Evolutionary conservation across 2,113 vertebrate species (phyloP).

Genomic region (Eudyptes chrysolophus): DNA sequence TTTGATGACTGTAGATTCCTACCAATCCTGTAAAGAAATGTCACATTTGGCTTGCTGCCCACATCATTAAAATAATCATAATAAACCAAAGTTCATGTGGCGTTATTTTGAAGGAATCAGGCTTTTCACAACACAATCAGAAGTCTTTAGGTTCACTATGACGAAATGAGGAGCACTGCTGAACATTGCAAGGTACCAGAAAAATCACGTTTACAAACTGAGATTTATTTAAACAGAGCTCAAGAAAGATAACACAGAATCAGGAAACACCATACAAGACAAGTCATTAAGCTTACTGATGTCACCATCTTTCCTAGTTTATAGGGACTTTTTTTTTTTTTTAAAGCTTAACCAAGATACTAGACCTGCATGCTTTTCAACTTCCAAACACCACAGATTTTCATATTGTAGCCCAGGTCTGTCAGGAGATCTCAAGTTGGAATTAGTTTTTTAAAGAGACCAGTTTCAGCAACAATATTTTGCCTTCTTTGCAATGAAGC

Average conservation of each 20-base stretch:
- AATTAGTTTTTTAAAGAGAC: background rate
- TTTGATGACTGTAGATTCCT: background rate
- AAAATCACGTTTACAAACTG: background rate
- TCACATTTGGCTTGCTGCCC: background rate
- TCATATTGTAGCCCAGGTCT: background rate
- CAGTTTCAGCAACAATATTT: background rate
- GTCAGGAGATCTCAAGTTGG: background rate
- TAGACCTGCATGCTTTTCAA: background rate
- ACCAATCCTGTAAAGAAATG: background rate
- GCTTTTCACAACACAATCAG: background rate
- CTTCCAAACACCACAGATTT: background rate
- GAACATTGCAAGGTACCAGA: background rate
- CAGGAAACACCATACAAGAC: background rate
- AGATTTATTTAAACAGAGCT: background rate
- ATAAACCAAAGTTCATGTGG: accelerated
- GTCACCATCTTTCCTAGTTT: background rate
- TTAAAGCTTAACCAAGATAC: background rate
- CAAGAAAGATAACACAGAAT: background rate
- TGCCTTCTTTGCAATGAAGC: background rate
- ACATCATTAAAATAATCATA: background rate
- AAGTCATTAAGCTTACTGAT: background rate
- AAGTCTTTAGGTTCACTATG: background rate
- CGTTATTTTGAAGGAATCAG: background rate
- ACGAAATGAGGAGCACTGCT: background rate
- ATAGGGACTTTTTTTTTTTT: background rate